Evolutionary conservation across 1,140 invertebrate genomes (phyloP), one percentile per base, ranked within the genome.

Genomic region (Lepidurus packardi): DNA sequence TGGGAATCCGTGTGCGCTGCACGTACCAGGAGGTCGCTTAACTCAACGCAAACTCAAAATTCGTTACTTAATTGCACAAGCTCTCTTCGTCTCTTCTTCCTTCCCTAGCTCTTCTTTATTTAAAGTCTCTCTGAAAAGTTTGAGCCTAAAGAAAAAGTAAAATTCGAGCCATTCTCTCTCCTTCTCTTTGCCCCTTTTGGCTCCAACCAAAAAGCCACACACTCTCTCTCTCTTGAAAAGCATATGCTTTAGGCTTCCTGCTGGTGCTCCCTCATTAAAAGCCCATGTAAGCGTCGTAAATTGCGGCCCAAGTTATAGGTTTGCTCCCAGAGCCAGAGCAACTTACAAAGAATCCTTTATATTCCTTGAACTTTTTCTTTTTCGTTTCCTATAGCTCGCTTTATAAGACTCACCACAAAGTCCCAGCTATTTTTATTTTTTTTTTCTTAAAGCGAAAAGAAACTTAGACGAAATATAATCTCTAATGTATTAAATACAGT

Each of bases 281-380:
- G 47, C 75, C 75, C 75, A 77, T 77, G 75, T 77, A 77, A 47
- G 47, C 43, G 75, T 43, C 47, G 47, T 77, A 77, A 77, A 77
- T 77, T 77, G 75, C 75, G 24, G 43, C 21, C 75, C 75, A 77
- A 77, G 75, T 77, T 77, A 77, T 77, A 77, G 75, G 75, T 77
- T 34, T 77, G 75, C 75, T 77, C 24, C 43, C 75, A 43, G 43
- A 45, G 75, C 75, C 43, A 45, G 75, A 45, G 75, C 75, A 47
- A 47, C 34, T 47, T 77, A 45, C 75, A 77, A 77, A 45, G 75
- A 34, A 47, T 43, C 43, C 16, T 45, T 77, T 77, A 77, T 43
- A 24, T 34, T 43, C 47, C 43, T n/a, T 11, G 43, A 77, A 41
- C 75, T 77, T 45, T 77, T 47, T 45, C 44, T 77, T 44, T 77